Evolutionary conservation across 2,797 vertebrate genomes (phyloP), one percentile per base, ranked within the genome.

Genomic region (Hippopotamyrus pictus): DNA sequence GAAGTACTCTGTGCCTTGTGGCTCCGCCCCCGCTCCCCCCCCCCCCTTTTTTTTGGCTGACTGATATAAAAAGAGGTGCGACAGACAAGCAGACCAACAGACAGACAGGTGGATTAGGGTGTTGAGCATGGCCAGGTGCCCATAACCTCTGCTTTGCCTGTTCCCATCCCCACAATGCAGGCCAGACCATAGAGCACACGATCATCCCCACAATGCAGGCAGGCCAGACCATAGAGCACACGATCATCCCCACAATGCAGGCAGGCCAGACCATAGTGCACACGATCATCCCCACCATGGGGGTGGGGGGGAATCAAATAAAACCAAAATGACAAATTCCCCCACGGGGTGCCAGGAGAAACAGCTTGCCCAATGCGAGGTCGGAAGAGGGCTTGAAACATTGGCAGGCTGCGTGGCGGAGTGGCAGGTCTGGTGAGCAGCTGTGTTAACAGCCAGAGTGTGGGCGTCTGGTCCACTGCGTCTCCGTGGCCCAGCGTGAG

Each of bases 151-250:
- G 4, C 33, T 50, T n/a, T 33, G 3, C 22, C 88, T n/a, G 48
- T 57, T 44, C 29, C 48, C 94, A 94, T 95, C 91, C 88, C 88
- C 37, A 1, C 91, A 92, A 89, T 91, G 96, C 94, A 95, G 92
- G 84, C 95, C 93, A 92, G 94, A 94, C 95, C 96, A 97, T 97
- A 96, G 97, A 97, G 96, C 97, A 94, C 96, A 96, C 97, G 96
- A 95, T 95, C 94, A 94, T 95, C 91, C 94, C 92, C 94, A 84
- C 94, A 92, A 93, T 91, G 94, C 92, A 96, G 94, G 96, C 94
- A 95, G 92, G 84, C 95, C 93, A 92, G 94, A 94, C 95, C 96
- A 97, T 97, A 96, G 97, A 97, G 96, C 97, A 94, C 96, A 96
- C 97, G 96, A 95, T 95, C 94, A 94, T 95, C 91, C 88, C 88